Percentiles rank a stretch among this genome's conserved stretches.
Evolutionary conservation across 1,140 invertebrate genomes (phyloP).

Genomic region (Bemisia tabaci): DNA sequence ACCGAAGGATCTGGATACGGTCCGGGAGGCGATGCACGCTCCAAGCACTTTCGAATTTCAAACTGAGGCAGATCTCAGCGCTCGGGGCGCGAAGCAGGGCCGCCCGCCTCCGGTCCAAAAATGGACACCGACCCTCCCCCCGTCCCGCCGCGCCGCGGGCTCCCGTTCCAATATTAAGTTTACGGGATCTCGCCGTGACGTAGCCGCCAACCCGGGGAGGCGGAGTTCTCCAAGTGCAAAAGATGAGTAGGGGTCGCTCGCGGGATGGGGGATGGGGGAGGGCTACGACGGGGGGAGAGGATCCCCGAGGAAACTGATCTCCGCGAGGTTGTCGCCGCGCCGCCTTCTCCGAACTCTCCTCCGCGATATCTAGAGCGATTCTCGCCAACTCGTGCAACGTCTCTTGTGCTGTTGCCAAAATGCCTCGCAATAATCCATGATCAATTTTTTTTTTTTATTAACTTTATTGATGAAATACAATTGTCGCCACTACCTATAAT

Average conservation of each 20-base stretch:
- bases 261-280: background rate
- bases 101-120: constrained; percentile 5
- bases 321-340: too few relatives aligned
- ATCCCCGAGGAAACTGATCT: background rate
- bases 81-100: constrained; percentile 7
- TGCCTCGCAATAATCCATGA: too few relatives aligned
- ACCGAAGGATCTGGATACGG: background rate
- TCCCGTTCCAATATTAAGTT: background rate
- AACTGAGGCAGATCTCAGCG: background rate
- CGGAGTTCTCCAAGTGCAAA: background rate
- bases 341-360: too few relatives aligned
- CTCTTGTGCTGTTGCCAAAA: too few relatives aligned
- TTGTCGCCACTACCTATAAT: too few relatives aligned
- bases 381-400: too few relatives aligned
- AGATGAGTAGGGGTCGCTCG: background rate
- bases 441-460: too few relatives aligned
- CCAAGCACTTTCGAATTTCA: constrained; percentile 2
- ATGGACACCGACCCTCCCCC: constrained; percentile 7
- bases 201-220: background rate
- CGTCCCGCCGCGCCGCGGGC: background rate
- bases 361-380: too few relatives aligned
- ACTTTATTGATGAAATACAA: too few relatives aligned
- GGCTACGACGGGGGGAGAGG: background rate
- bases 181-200: background rate
- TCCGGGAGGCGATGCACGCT: background rate